Base-by-base conservation (phyloP, 35 echinoderm and acorn worm genomes). In the Acanthaster planci region DNA sequence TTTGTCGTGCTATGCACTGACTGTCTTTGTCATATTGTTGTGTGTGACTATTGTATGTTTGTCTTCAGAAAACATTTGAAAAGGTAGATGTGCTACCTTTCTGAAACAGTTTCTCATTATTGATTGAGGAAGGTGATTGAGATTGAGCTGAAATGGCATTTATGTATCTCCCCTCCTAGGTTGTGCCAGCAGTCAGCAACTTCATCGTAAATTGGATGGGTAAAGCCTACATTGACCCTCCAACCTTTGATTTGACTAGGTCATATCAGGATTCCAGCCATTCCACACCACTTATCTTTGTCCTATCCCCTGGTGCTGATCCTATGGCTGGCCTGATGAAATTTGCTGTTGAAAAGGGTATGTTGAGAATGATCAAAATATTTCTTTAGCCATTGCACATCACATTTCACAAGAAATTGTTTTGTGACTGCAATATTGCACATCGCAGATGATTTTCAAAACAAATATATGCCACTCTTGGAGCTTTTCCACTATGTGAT, bases 341-440 rank as follows among this genome's bases (percentile, higher is more conserved):
- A 78, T 99, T 99, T 94, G 96, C 96, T 56, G 92, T 91, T 39
- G 96, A 99, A 84, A 99, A 91, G 91, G 96, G 96, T 94, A 81
- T 64, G 84, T n/a, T 7, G 5, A 67, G 59, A 21, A 22, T 67
- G 5, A 1, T 21, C 23, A 72, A 26, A 72, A 14, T 1, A 29
- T 35, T 72, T 72, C 64, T 72, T 72, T 29, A 1, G 42, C 42
- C 12, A 12, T 47, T 47, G 4, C 42, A n/a, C 42, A 5, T 72
- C 64, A 72, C 64, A 72, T 29, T 72, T 72, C 10, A n/a, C 19
- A 59, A 59, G 10, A n/a, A 35, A 72, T 31, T 29, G 2, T 30
- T 72, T 17, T 26, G n/a, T 10, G 0, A 7, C 34, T 36, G 2
- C 1, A 31, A 6, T 47, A 6, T 47, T 4, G 42, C 42, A 47